phyloP scores from a whole-genome alignment of 2,888 invertebrate genomes.

The Platycheirus albimanus region DNA sequence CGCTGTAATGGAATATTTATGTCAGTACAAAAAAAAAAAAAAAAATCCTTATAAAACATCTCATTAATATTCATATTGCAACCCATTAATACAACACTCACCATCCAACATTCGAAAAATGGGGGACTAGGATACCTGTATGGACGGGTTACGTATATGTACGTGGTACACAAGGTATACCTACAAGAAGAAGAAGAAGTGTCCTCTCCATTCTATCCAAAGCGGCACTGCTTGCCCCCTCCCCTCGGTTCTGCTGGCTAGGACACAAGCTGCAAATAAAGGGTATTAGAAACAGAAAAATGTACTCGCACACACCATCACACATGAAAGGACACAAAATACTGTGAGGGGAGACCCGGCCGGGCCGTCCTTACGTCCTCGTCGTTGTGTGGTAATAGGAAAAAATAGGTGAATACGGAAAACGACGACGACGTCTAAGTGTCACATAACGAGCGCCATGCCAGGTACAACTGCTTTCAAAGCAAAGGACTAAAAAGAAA shows the following conservation, averaged over 20 bases:
- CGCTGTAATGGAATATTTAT: slow-evolving; percentile 73
- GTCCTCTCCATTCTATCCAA: slow-evolving; percentile 16
- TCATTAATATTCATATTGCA: slow-evolving; percentile 74
- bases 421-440: slow-evolving; percentile 55
- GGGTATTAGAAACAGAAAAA: slow-evolving; percentile 65
- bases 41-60: slow-evolving; percentile 55
- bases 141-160: background rate
- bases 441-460: slow-evolving; percentile 68
- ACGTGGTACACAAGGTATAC: slow-evolving; percentile 4
- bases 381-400: too few relatives aligned
- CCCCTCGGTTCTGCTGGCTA: slow-evolving; percentile 10
- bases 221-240: slow-evolving; percentile 4
- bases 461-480: slow-evolving; percentile 47
- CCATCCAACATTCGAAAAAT: slow-evolving; percentile 35
- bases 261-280: slow-evolving; percentile 57
- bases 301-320: slow-evolving; percentile 44
- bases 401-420: slow-evolving; percentile 46
- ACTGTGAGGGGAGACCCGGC: too few relatives aligned
- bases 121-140: background rate
- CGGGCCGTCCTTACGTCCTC: too few relatives aligned
- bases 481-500: slow-evolving; percentile 55
- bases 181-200: too few relatives aligned
- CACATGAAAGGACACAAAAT: slow-evolving; percentile 2
- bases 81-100: slow-evolving; percentile 73
- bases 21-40: slow-evolving; percentile 67